Evolutionary conservation across 1,140 invertebrate genomes (phyloP), one percentile per base, ranked within the genome.

Genomic region (Pseudobourletiella spinata): DNA sequence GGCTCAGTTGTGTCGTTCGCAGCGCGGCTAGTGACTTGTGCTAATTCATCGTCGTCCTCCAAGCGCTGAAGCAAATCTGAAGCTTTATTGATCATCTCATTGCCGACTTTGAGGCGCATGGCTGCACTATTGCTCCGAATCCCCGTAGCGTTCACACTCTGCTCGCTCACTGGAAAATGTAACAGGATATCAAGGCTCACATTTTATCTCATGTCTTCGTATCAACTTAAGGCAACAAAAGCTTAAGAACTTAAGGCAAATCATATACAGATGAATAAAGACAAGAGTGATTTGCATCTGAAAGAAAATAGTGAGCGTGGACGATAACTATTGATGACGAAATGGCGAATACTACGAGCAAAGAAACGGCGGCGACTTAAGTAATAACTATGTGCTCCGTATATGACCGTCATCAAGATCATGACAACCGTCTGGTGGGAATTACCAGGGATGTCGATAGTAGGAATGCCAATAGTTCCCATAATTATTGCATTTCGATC

Each of bases 51-150:
- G 14, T 59, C 67, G n/a, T 69, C 65, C 15, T 72, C 71, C 24
- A 72, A 54, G 3, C 46, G 63, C 29, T 66, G 63, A 2, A 73
- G 52, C n/a, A 72, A 56, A 51, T 57, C 61, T 16, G 68, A 64
- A 3, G 72, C 72, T 44, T 66, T 57, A 25, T 66, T 67, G 2
- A 73, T 46, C 64, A 71, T 68, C 22, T 58, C 58, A 30, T 68
- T 68, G 4, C 68, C 71, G 44, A 68, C 64, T 51, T 70, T 62
- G 11, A 72, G 57, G 2, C 71, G 62, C 16, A 70, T 65, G 14
- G 68, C 68, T 20, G 71, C 70, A 15, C 59, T 52, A 25, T 61
- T 57, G 0, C 59, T 24, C 43, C 63, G 32, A 2, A 32, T n/a
- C 4, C 29, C 11, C 25, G 8, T 16, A 39, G 25, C 11, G 11